A percentile compares a stretch with the other conserved stretches of the same genome.
phyloP scores from a whole-genome alignment of 2,113 vertebrate species.

The Aplodontia rufa region DNA sequence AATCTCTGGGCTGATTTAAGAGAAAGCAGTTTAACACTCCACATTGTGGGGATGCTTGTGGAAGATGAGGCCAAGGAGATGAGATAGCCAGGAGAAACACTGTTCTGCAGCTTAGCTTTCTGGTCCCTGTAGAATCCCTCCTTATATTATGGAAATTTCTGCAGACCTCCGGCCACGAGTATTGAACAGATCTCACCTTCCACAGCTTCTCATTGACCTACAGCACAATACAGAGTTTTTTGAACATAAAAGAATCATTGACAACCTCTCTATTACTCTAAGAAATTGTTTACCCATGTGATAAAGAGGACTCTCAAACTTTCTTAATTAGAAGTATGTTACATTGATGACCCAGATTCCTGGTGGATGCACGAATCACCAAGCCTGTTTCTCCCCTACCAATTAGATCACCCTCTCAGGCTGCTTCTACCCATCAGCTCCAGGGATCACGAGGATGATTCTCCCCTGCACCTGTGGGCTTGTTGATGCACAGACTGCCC shows the following conservation, averaged over 20 bases:
- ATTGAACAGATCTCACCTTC: constrained; percentile 87
- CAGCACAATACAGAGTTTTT: constrained; percentile 80
- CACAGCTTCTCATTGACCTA: constrained; percentile 85
- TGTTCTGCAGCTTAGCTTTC: constrained; percentile 72
- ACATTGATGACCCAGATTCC: constrained; percentile 64
- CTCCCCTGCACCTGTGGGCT: not conserved
- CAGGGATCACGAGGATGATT: not conserved
- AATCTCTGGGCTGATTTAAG: constrained; percentile 37
- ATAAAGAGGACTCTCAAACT: constrained; percentile 74
- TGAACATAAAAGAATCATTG: constrained; percentile 87
- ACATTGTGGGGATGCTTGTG: constrained; percentile 58
- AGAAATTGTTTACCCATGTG: constrained; percentile 81
- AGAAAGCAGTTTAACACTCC: constrained; percentile 29
- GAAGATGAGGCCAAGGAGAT: constrained; percentile 65
- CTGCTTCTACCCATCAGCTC: not conserved
- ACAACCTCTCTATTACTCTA: constrained; percentile 81
- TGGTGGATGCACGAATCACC: constrained; percentile 50
- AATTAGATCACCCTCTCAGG: not conserved
- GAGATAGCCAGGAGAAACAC: constrained; percentile 75
- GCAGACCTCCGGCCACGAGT: constrained; percentile 85
- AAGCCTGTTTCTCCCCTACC: not conserved
- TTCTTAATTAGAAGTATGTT: constrained; percentile 79
- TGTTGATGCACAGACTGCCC: constrained; percentile 10
- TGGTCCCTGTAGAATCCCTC: constrained; percentile 82
- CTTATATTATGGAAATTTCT: constrained; percentile 87